These are phyloP conservation scores for Ormia ochracea DNA, from an alignment of 2,888 invertebrate species.

Conservation along the genomic window DNA sequence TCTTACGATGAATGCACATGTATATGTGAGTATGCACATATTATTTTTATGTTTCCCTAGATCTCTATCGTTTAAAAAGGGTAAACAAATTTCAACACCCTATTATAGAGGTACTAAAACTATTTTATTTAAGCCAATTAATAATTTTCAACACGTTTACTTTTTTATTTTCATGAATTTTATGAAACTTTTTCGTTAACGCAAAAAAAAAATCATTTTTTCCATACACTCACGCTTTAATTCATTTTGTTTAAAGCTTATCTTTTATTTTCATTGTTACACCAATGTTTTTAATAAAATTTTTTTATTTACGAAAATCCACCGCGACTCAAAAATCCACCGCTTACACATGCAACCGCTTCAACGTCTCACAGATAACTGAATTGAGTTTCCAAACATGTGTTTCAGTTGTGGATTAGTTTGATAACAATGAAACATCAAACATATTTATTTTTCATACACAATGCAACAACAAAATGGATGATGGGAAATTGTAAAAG, in stretches of 20 bases:
- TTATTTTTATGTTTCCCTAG: too few species aligned
- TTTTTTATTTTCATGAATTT: slow-evolving; percentile 4
- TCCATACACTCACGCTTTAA: slow-evolving; percentile 16
- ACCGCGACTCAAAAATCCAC: neutral
- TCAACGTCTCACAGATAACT: slow-evolving; percentile 64
- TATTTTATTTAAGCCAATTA: slow-evolving; percentile 3
- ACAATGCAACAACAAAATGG: neutral
- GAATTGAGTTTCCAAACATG: slow-evolving; percentile 51
- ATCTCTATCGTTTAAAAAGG: too few species aligned
- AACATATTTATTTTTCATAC: slow-evolving; percentile 47
- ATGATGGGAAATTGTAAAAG: slow-evolving; percentile 20
- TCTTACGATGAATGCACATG: too few species aligned
- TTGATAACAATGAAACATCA: slow-evolving; percentile 16
- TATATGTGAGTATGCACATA: too few species aligned
- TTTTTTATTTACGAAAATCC: slow-evolving; percentile 30
- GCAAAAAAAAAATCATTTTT: slow-evolving; percentile 19
- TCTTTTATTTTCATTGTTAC: slow-evolving; percentile 10
- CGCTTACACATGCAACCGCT: slow-evolving; percentile 58
- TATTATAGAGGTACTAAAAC: neutral
- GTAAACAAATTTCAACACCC: slow-evolving; percentile 25
- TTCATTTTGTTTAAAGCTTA: slow-evolving; percentile 19
- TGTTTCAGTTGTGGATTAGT: slow-evolving; percentile 9
- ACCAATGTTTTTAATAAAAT: neutral
- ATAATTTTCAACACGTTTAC: slow-evolving; percentile 41
- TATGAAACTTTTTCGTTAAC: slow-evolving; percentile 42